These are phyloP conservation scores for Drepana falcataria DNA, from an alignment of 2,888 invertebrate species.

Conservation along the genomic window DNA sequence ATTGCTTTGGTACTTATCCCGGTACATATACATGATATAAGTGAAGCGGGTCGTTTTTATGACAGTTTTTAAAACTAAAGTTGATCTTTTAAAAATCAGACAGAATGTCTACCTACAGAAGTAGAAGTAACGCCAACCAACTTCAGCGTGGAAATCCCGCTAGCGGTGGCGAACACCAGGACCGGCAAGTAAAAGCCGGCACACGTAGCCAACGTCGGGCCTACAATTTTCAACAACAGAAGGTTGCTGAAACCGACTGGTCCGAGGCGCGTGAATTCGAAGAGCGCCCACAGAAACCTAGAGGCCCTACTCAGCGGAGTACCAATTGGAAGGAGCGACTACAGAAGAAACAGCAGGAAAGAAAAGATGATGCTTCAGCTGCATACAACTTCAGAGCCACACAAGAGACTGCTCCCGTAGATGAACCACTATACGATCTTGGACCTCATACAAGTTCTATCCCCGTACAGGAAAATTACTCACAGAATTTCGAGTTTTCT, in stretches of 20 bases:
- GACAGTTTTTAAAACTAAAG: too few relatives aligned
- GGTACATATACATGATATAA: too few relatives aligned
- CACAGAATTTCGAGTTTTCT: conserved; percentile 20
- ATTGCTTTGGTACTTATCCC: too few relatives aligned
- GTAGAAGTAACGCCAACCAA: too few relatives aligned
- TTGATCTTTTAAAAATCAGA: too few relatives aligned
- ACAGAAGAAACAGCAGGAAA: conserved; percentile 4
- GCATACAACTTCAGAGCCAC: conserved; percentile 15
- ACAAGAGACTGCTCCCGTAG: conserved; percentile 17
- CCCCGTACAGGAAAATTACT: conserved; percentile 18
- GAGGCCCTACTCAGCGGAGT: conserved; percentile 9
- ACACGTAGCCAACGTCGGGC: conserved; percentile 13
- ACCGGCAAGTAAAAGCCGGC: neutral
- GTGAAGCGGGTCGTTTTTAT: too few relatives aligned
- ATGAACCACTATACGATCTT: conserved; percentile 27
- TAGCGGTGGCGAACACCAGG: conserved; percentile 1
- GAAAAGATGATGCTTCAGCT: conserved; percentile 9
- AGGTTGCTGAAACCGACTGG: conserved; percentile 10
- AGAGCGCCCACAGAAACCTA: conserved; percentile 10
- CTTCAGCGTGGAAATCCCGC: conserved; percentile 21
- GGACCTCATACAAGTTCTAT: conserved; percentile 22
- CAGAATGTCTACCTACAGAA: too few relatives aligned
- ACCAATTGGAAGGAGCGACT: conserved; percentile 4
- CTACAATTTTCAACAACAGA: conserved; percentile 13
- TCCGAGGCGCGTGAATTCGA: conserved; percentile 14